Evolutionary conservation across 2,888 invertebrate genomes (phyloP).

Genomic region (Dendrolimus houi): DNA sequence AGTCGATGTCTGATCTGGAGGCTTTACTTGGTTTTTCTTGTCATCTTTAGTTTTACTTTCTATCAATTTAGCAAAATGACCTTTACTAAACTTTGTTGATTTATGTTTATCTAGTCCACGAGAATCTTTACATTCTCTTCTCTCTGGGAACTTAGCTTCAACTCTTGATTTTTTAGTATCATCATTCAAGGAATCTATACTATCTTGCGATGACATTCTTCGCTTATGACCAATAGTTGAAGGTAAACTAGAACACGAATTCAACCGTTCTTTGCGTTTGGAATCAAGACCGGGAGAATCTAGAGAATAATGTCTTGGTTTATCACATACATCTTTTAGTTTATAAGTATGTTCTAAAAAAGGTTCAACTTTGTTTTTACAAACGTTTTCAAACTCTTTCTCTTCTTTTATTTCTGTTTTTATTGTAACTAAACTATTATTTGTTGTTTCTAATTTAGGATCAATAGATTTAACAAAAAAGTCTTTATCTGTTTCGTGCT

Average conservation of each 20-base stretch:
- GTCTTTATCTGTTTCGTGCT: constrained; percentile 70
- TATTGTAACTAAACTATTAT: constrained; percentile 30
- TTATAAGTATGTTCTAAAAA: constrained; percentile 26
- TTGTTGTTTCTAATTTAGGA: constrained; percentile 16
- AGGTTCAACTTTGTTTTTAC: constrained; percentile 33
- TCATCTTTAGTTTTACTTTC: constrained; percentile 79
- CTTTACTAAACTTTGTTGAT: constrained; percentile 76
- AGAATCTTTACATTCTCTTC: constrained; percentile 84
- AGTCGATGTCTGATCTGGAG: constrained; percentile 53
- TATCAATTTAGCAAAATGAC: constrained; percentile 72
- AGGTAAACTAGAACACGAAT: constrained; percentile 76
- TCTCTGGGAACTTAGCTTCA: constrained; percentile 69
- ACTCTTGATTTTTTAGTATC: constrained; percentile 79
- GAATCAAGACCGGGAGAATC: constrained; percentile 61
- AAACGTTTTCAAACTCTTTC: constrained; percentile 33
- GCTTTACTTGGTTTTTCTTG: constrained; percentile 72
- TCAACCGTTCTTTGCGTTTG: constrained; percentile 78
- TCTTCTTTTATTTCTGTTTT: constrained; percentile 69
- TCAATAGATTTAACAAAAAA: constrained; percentile 22
- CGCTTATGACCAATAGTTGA: constrained; percentile 82
- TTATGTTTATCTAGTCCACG: constrained; percentile 58
- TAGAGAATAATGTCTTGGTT: constrained; percentile 66
- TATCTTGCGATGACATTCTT: constrained; percentile 87
- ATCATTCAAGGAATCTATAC: constrained; percentile 73
- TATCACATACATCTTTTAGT: constrained; percentile 52